Evolutionary conservation across 1,140 invertebrate genomes (phyloP).

Genomic region (Plodia interpunctella): DNA sequence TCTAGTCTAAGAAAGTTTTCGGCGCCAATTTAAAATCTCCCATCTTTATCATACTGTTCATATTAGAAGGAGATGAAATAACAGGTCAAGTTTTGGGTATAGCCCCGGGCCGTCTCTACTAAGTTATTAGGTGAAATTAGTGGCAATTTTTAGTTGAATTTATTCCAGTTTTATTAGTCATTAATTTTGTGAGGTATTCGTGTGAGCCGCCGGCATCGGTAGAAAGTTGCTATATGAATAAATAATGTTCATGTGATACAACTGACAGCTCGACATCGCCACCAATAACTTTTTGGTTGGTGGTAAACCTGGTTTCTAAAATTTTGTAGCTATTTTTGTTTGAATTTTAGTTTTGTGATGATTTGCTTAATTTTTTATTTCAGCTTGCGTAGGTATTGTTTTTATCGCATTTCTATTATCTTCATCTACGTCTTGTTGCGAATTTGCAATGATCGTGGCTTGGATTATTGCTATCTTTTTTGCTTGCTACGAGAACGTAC

Average conservation of each 20-base stretch:
- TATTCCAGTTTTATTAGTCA: slow-evolving; percentile 1
- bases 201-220: not conserved
- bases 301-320: too few species aligned
- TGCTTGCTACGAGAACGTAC: too few species aligned
- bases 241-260: not conserved
- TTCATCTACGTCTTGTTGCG: too few species aligned
- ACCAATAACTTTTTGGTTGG: too few species aligned
- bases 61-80: not conserved
- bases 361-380: too few species aligned
- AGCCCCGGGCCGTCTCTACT: not conserved
- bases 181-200: not conserved
- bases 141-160: slow-evolving; percentile 1
- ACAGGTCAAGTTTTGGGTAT: not conserved
- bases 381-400: too few species aligned
- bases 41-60: not conserved
- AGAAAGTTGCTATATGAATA: slow-evolving; percentile 1
- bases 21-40: not conserved
- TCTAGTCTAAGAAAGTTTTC: not conserved
- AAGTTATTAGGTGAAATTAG: slow-evolving; percentile 6
- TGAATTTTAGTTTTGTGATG: too few species aligned
- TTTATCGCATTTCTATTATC: too few species aligned
- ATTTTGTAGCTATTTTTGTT: too few species aligned
- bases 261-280: too few species aligned
- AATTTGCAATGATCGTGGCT: too few species aligned
- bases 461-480: too few species aligned